Evolutionary conservation across 2,888 invertebrate genomes (phyloP), one percentile per base, ranked within the genome.

Genomic region (Acanthosoma haemorrhoidale): DNA sequence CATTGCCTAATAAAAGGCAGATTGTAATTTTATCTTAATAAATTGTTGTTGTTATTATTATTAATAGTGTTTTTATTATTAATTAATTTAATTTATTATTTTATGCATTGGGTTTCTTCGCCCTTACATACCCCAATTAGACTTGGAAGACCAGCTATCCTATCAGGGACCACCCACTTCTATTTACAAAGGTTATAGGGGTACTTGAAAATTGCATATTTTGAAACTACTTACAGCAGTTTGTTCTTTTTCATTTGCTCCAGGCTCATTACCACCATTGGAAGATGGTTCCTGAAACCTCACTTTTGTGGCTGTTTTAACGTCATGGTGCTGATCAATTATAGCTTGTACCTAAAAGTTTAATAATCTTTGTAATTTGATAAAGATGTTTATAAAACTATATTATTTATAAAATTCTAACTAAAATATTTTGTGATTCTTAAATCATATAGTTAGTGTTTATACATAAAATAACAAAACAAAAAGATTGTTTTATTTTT

Each of bases 311-410:
- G 90, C 86, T 25, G 87, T 86, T 81, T 92, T 91, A 74, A 84
- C 84, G 75, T 84, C 84, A 73, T 87, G 85, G 77, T 89, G 89
- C 78, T 92, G 91, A 81, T 96, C 95, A 74, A 96, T 91, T 77
- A 96, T 94, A 66, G 92, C 89, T 85, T 96, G 95, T 66, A 95
- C 94, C 94, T 95, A 83, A 73, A 76, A 74, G 51, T 43, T 71
- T 18, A 34, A 16, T 13, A 63, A 63, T 39, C 6, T 11, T 59
- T 59, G 8, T 5, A 9, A 31, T 66, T 15, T 13, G 32, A 66
- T 41, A 39, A 11, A 16, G 8, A 32, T 59, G 13, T 15, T 59
- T 32, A n/a, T 13, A 36, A 57, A 9, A 58, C 21, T 34, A 9
- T 16, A 9, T n/a, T 29, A 15, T 1, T 41, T 67, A 32, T 21